phyloP scores from a whole-genome alignment of 2,113 vertebrate genomes.

The Serilophus lunatus region DNA sequence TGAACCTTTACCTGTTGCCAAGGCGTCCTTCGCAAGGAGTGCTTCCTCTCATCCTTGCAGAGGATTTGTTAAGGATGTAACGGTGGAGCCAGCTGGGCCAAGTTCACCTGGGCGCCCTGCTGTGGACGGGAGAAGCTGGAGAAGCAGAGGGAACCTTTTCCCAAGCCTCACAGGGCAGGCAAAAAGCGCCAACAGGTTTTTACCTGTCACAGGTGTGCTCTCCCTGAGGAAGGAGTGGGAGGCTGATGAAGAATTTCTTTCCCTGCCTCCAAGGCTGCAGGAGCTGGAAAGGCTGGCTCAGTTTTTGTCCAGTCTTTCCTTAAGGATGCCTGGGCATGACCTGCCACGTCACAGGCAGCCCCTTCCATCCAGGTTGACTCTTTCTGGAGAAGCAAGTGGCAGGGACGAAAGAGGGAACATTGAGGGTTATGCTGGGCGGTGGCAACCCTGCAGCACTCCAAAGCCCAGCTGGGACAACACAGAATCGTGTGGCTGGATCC shows the following conservation, averaged over 20 bases:
- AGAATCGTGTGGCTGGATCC: background rate
- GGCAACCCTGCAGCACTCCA: background rate
- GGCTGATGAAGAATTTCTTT: slow-evolving; percentile 83
- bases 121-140: background rate
- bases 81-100: background rate
- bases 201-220: slow-evolving; percentile 58
- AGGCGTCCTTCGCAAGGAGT: background rate
- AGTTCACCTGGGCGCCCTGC: background rate
- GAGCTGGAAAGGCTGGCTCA: slow-evolving; percentile 81
- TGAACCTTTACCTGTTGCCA: slow-evolving; percentile 19
- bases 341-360: background rate
- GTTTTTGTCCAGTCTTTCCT: slow-evolving; percentile 72
- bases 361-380: background rate
- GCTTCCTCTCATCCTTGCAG: background rate
- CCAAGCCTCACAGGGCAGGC: background rate
- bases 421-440: background rate
- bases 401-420: background rate
- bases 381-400: background rate
- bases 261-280: slow-evolving; percentile 79
- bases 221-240: slow-evolving; percentile 52
- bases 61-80: background rate
- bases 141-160: background rate
- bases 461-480: background rate
- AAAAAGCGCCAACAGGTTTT: background rate
- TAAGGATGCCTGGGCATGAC: background rate